phyloP scores from a whole-genome alignment of 2,797 vertebrate genomes.

The Anabacerthia variegaticeps region DNA sequence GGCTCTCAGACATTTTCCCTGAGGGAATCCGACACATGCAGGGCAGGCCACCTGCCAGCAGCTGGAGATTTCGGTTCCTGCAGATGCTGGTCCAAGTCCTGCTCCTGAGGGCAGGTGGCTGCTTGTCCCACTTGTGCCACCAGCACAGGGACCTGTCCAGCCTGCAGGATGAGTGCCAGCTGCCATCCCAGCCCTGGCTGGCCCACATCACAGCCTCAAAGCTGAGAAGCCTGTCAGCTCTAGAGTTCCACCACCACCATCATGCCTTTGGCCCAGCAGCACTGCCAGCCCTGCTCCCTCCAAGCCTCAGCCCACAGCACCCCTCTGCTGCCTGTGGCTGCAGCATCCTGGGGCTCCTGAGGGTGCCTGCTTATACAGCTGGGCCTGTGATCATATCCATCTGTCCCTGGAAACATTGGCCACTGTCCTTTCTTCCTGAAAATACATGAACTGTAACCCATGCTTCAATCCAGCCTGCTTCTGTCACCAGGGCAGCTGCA shows the following conservation, averaged over 20 bases:
- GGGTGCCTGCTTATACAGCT: not conserved
- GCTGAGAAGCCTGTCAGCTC: not conserved
- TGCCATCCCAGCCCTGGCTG: not conserved
- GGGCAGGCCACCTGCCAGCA: not conserved
- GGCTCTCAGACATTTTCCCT: slow-evolving; percentile 12
- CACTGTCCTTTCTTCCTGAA: not conserved
- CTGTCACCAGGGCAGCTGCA: not conserved
- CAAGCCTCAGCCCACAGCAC: not conserved
- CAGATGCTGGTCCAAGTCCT: not conserved
- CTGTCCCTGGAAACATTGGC: not conserved
- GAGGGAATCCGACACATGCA: fast-evolving
- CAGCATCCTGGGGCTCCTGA: not conserved
- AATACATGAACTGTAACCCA: fast-evolving
- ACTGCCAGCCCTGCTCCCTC: fast-evolving
- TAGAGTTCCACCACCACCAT: not conserved
- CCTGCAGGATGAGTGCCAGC: not conserved
- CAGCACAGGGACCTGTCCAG: no score
- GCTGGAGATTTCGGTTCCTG: not conserved
- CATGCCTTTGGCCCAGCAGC: fast-evolving
- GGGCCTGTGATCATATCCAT: fast-evolving
- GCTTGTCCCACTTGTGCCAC: fast-evolving
- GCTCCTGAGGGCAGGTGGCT: not conserved
- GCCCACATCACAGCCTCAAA: not conserved
- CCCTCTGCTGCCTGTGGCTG: not conserved
- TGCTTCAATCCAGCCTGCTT: not conserved